A percentile compares a stretch with the other conserved stretches of the same genome.
These are phyloP conservation scores for Betta splendens DNA, from an alignment of 2,797 vertebrate species.

Conservation along the genomic window DNA sequence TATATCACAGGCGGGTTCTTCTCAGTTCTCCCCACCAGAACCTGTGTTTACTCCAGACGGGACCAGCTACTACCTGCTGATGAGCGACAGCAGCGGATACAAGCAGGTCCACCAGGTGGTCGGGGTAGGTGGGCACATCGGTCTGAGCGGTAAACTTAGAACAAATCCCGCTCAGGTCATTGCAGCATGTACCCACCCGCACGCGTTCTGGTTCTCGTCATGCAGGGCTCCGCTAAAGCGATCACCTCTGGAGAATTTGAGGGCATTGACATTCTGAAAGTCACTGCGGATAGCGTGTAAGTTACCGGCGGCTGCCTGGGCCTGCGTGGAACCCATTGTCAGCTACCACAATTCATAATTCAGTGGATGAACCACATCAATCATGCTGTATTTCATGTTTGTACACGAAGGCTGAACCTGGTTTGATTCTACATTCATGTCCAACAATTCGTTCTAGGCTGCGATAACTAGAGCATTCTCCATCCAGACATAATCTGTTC, in stretches of 20 bases:
- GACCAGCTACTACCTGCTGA: conserved; percentile 89
- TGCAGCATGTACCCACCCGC: not conserved
- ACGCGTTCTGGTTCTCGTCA: not conserved
- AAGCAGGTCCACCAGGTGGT: conserved; percentile 93
- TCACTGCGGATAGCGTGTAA: conserved; percentile 85
- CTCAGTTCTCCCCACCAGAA: conserved; percentile 89
- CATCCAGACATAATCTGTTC: too few relatives aligned
- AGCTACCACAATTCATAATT: too few relatives aligned
- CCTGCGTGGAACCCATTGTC: too few relatives aligned
- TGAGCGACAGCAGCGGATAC: conserved; percentile 85
- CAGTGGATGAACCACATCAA: too few relatives aligned
- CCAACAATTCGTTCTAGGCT: too few relatives aligned
- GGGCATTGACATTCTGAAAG: conserved; percentile 87
- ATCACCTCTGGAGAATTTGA: conserved; percentile 91
- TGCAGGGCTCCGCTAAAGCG: conserved; percentile 73
- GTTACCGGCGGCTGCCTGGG: conserved; percentile 30
- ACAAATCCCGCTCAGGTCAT: too few relatives aligned
- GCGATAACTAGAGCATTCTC: too few relatives aligned
- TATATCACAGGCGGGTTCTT: conserved; percentile 47
- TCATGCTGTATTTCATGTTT: too few relatives aligned
- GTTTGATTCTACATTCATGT: too few relatives aligned
- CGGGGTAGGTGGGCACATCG: conserved; percentile 67
- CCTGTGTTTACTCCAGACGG: conserved; percentile 87
- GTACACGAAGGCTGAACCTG: too few relatives aligned
- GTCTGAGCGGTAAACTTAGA: too few relatives aligned